Evolutionary conservation across 92 coral and sea anemone genomes (phyloP).

Genomic region (Epizoanthus scotinus): DNA sequence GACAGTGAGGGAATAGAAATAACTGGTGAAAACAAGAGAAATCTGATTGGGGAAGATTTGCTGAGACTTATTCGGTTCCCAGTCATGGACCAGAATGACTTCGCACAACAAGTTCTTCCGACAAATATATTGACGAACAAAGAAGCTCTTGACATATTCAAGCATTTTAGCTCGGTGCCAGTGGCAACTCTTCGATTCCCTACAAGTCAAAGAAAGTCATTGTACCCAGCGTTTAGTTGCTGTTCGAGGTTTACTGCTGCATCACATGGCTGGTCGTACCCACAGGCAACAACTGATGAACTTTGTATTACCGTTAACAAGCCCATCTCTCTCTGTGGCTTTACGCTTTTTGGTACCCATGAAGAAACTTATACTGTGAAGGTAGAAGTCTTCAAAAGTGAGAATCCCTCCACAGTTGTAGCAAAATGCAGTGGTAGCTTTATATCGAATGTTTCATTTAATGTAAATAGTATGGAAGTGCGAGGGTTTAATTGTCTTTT

Average conservation of each 20-base stretch:
- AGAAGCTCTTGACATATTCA: background rate
- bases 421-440: background rate
- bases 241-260: background rate
- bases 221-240: background rate
- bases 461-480: too few species aligned
- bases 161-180: background rate
- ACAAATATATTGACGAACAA: background rate
- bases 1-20: background rate
- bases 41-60: conserved; percentile 7
- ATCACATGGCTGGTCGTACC: background rate
- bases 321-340: conserved; percentile 1
- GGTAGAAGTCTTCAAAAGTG: background rate
- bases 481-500: background rate
- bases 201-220: background rate
- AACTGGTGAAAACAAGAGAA: conserved; percentile 14
- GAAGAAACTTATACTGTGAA: background rate
- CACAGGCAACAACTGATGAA: background rate
- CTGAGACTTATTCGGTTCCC: background rate
- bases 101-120: background rate
- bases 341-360: conserved; percentile 9
- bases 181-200: background rate
- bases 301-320: background rate
- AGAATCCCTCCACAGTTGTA: background rate
- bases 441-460: background rate
- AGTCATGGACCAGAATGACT: background rate